Base-by-base conservation (phyloP, 1,140 invertebrate genomes). In the Acromyrmex charruanus region DNA sequence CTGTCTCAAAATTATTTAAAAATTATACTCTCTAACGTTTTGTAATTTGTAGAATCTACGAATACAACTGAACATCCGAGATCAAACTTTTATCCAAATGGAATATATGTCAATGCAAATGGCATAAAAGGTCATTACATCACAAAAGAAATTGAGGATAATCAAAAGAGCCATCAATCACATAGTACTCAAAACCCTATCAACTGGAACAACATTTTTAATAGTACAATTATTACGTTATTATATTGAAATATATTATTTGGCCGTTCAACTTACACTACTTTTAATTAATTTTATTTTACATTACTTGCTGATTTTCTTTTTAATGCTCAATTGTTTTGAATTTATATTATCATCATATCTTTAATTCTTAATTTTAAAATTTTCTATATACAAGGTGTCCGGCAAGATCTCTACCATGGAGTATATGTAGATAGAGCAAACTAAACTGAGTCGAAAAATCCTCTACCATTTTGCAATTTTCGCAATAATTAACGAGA, bases 91-190 rank as follows among this genome's bases (percentile, higher is more conserved):
- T 89, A 87, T 84, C 87, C 89, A 31, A 87, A 79, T 68, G 89
- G 90, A 39, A 88, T 93, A 74, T 91, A 92, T 21, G 81, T 91
- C 6, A 89, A 93, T 66, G 6, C 71, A 59, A 93, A 94, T 79
- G 90, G 85, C 1, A 90, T 80, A 7, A 89, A 77, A 39, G 92
- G 91, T n/a, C 90, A 93, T 79, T 91, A 87, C 31, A 92, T 93
- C 3, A 89, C 88, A 0, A 93, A 87, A 63, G 87, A 91, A n/a
- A 74, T 93, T 14, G 85, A 91, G 58, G 88, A 94, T 21, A 81
- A 93, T 80, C 92, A 93, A 69, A 91, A 81, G 74, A 81, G 84
- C 10, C 89, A 94, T 28, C 85, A 88, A 3, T 58, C 75, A 0
- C 65, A 85, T 16, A 65, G 82, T n/a, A 28, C 16, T 53, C 66